phyloP scores from a whole-genome alignment of 1,140 invertebrate genomes.

The Platorchestia sp. region DNA sequence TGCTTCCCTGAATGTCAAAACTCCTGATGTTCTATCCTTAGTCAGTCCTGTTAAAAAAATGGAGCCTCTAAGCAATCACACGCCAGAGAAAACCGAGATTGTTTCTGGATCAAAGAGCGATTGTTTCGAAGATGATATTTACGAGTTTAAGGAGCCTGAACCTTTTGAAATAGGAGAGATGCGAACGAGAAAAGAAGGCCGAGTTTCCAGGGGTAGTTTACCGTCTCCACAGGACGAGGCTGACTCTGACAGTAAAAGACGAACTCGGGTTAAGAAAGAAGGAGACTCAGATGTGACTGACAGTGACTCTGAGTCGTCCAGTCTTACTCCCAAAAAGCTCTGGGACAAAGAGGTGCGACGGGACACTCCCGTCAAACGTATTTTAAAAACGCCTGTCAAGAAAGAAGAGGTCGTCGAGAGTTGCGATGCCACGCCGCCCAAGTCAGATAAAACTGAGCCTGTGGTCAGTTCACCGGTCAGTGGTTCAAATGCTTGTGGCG shows the following conservation, averaged over 20 bases:
- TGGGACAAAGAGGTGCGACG: conserved; percentile 50
- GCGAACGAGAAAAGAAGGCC: conserved; percentile 63
- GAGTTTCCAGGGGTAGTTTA: conserved; percentile 61
- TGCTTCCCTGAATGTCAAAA: neutral
- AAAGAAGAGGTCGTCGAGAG: neutral
- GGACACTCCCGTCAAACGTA: conserved; percentile 32
- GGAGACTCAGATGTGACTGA: conserved; percentile 63
- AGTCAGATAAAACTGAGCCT: conserved; percentile 2
- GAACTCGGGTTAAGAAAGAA: conserved; percentile 60
- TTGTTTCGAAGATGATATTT: conserved; percentile 65
- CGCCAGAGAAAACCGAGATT: conserved; percentile 1
- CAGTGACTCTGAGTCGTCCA: conserved; percentile 58
- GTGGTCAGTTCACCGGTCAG: neutral
- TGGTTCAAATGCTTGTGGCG: neutral
- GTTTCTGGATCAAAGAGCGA: neutral
- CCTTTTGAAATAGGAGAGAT: conserved; percentile 66
- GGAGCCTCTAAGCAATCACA: neutral
- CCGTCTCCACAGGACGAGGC: conserved; percentile 63
- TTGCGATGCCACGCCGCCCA: neutral
- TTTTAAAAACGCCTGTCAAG: conserved; percentile 34
- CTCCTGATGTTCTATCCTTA: conserved; percentile 58
- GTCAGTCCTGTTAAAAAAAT: conserved; percentile 62
- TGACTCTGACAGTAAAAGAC: conserved; percentile 67
- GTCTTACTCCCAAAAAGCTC: conserved; percentile 60
- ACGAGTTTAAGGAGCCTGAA: conserved; percentile 67